Evolutionary conservation across 2,113 vertebrate species (phyloP).

Genomic region (Parotia lawesii): DNA sequence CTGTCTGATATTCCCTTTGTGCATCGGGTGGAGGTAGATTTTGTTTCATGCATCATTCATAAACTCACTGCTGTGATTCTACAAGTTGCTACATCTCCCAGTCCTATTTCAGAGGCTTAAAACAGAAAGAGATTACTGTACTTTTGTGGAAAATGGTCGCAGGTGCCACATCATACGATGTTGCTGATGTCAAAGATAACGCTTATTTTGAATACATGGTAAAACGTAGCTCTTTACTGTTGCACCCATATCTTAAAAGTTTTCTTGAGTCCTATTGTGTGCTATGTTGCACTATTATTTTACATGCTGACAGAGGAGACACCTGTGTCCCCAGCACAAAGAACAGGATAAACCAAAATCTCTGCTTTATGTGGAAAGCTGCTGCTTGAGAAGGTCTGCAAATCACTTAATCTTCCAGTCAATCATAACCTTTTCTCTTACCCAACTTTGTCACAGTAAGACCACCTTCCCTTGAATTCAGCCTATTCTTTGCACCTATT

Average conservation of each 20-base stretch:
- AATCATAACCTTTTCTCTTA: background rate
- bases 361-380: background rate
- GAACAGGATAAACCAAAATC: background rate
- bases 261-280: background rate
- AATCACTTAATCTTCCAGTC: background rate
- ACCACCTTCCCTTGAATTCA: background rate
- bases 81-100: background rate
- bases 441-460: background rate
- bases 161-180: background rate
- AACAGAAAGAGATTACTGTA: background rate
- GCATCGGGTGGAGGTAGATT: background rate
- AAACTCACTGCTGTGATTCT: constrained; percentile 31
- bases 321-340: background rate
- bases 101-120: background rate
- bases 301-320: background rate
- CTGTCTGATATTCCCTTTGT: constrained; percentile 34
- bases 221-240: background rate
- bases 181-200: background rate
- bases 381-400: background rate
- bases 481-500: background rate
- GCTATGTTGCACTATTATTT: background rate
- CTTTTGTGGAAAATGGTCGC: background rate
- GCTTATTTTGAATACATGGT: background rate
- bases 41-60: constrained; percentile 63
- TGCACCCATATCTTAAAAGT: background rate